Percentiles rank a stretch among this genome's conserved stretches.
These are phyloP conservation scores for Scaptomyza caliginosa DNA, from an alignment of 2,888 invertebrate genomes.

Conservation along the genomic window DNA sequence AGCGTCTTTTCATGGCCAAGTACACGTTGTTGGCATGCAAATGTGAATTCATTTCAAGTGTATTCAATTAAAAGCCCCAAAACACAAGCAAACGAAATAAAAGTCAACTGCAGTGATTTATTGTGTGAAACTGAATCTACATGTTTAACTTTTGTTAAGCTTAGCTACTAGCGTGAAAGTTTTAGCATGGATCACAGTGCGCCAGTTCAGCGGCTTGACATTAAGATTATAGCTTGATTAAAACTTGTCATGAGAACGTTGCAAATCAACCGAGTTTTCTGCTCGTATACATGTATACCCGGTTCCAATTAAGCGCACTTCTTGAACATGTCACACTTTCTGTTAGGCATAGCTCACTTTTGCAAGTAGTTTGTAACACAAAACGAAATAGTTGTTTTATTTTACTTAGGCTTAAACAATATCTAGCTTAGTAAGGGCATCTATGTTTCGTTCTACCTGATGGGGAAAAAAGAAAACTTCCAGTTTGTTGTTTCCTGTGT, in stretches of 20 bases:
- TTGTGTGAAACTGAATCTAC: conserved; percentile 70
- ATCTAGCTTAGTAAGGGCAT: conserved; percentile 33
- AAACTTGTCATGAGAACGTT: conserved; percentile 75
- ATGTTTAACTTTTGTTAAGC: conserved; percentile 3
- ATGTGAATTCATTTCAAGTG: conserved; percentile 36
- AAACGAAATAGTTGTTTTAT: too few species aligned
- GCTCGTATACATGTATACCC: not conserved
- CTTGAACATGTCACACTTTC: conserved; percentile 33
- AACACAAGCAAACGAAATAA: conserved; percentile 29
- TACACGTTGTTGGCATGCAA: conserved; percentile 48
- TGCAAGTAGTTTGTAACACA: not conserved
- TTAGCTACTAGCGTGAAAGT: conserved; percentile 60
- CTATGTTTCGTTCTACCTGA: not conserved
- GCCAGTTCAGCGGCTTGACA: conserved; percentile 55
- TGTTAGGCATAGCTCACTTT: not conserved
- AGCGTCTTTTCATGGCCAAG: conserved; percentile 56
- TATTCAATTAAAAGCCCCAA: conserved; percentile 61
- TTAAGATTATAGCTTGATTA: conserved; percentile 77
- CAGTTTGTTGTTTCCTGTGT: conserved; percentile 6
- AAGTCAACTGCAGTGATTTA: conserved; percentile 70
- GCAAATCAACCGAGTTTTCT: conserved; percentile 19
- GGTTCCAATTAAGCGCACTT: conserved; percentile 63
- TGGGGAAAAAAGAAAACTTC: not conserved
- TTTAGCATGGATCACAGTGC: conserved; percentile 35
- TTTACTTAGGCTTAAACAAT: too few species aligned